Percentiles rank a stretch among this genome's conserved stretches.
Conservation (phyloP, 2,797 vertebrate genomes). For the Pseudomugil gertrudae region DNA sequence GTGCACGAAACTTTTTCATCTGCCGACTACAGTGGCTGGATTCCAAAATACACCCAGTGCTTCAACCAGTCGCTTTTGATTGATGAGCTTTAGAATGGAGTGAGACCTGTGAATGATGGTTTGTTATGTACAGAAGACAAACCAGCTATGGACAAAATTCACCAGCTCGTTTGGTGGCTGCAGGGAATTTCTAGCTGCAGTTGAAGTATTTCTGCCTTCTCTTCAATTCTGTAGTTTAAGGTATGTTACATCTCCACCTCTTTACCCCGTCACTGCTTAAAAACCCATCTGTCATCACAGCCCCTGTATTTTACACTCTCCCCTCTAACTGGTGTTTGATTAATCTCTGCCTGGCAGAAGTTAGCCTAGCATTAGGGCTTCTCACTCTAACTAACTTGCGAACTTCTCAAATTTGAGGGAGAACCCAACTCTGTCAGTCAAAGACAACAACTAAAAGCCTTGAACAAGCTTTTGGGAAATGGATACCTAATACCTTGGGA, state of each 20-base stretch:
- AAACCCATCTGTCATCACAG: slow-evolving; percentile 60
- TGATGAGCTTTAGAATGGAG: slow-evolving; percentile 54
- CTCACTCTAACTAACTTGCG: slow-evolving; percentile 31
- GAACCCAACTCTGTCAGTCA: slow-evolving; percentile 55
- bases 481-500: too few species aligned
- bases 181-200: slow-evolving; percentile 29
- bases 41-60: slow-evolving; percentile 51
- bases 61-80: slow-evolving; percentile 46
- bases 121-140: slow-evolving; percentile 42
- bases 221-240: slow-evolving; percentile 25
- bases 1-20: slow-evolving; percentile 58
- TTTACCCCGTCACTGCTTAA: slow-evolving; percentile 51
- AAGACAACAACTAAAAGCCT: slow-evolving; percentile 41
- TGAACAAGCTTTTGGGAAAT: slow-evolving; percentile 49
- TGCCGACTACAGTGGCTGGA: slow-evolving; percentile 39
- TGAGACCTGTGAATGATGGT: slow-evolving; percentile 48
- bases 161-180: slow-evolving; percentile 25
- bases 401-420: slow-evolving; percentile 25
- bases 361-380: slow-evolving; percentile 44
- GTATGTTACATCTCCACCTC: slow-evolving; percentile 44
- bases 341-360: slow-evolving; percentile 61
- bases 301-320: slow-evolving; percentile 64
- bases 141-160: slow-evolving; percentile 15
- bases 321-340: slow-evolving; percentile 72
- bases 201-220: slow-evolving; percentile 35